Conservation (phyloP, 2,888 invertebrate genomes). For the Aphelenchoides bicaudatus region DNA sequence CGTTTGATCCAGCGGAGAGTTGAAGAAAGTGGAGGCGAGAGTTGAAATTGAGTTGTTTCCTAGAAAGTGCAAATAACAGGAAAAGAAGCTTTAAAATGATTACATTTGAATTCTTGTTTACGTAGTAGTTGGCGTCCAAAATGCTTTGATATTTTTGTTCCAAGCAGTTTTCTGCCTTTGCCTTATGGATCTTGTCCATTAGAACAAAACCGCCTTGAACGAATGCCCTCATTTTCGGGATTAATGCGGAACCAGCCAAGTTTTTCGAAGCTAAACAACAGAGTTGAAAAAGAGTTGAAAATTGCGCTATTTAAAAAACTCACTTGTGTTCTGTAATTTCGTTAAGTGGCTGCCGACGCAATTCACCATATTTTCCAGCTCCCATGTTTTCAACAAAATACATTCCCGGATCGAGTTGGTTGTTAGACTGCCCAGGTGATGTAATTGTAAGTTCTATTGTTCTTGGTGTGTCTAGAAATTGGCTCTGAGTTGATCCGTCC, state of each 20-base stretch:
- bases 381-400: constrained; percentile 51
- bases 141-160: constrained; percentile 50
- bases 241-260: constrained; percentile 58
- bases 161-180: constrained; percentile 53
- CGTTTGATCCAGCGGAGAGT: constrained; percentile 52
- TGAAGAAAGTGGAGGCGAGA: constrained; percentile 45
- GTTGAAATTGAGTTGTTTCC: constrained; percentile 31
- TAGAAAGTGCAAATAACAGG: constrained; percentile 24
- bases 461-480: constrained; percentile 39
- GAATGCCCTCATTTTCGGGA: constrained; percentile 41
- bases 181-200: constrained; percentile 56
- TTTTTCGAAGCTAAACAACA: constrained; percentile 49
- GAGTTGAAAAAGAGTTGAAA: background rate
- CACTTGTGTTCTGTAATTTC: constrained; percentile 57
- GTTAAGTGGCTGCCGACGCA: constrained; percentile 50
- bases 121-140: constrained; percentile 54
- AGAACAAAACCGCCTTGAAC: constrained; percentile 53
- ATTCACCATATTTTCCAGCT: constrained; percentile 43
- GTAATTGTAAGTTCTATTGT: constrained; percentile 47
- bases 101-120: constrained; percentile 29
- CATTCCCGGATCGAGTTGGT: constrained; percentile 56
- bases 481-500: constrained; percentile 51
- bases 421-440: constrained; percentile 44
- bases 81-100: constrained; percentile 4
- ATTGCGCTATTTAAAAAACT: constrained; percentile 13